Conservation (phyloP, 2,797 vertebrate species). For the Onychomys arenicola region DNA sequence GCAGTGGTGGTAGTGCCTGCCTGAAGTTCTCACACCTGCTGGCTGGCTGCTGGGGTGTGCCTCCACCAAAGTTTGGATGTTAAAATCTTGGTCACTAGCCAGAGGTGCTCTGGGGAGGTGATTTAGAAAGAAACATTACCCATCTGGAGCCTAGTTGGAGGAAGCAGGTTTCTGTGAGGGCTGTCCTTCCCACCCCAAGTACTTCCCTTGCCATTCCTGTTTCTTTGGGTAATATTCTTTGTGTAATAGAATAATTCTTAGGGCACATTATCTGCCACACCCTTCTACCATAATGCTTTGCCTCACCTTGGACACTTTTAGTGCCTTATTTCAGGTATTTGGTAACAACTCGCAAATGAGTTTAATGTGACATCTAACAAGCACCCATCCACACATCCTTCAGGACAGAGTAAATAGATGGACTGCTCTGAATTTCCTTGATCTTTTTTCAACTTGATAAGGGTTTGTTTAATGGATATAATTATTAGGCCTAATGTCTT, state of each 20-base stretch:
- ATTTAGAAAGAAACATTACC: neutral
- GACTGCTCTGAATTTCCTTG: neutral
- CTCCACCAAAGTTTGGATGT: neutral
- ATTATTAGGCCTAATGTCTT: conserved; percentile 8
- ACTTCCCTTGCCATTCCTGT: neutral
- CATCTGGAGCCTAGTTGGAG: neutral
- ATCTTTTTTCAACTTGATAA: conserved; percentile 40
- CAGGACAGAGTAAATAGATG: neutral
- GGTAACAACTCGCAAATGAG: conserved; percentile 19
- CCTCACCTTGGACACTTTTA: neutral
- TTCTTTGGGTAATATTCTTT: neutral
- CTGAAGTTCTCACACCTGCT: too few relatives aligned
- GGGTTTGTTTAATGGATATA: conserved; percentile 24
- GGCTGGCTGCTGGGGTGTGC: too few relatives aligned
- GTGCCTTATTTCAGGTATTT: neutral
- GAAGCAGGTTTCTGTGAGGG: neutral
- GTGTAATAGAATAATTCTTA: neutral
- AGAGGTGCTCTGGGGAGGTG: neutral
- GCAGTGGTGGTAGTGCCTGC: too few relatives aligned
- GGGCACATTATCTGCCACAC: neutral
- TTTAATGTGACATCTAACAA: neutral
- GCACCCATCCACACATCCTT: neutral
- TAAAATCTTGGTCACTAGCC: neutral
- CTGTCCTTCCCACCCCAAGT: neutral
- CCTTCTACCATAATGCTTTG: neutral